Percentiles rank a stretch among this genome's conserved stretches.
These are phyloP conservation scores for Tridacna crocea DNA, from an alignment of 2,888 invertebrate genomes.

Conservation along the genomic window DNA sequence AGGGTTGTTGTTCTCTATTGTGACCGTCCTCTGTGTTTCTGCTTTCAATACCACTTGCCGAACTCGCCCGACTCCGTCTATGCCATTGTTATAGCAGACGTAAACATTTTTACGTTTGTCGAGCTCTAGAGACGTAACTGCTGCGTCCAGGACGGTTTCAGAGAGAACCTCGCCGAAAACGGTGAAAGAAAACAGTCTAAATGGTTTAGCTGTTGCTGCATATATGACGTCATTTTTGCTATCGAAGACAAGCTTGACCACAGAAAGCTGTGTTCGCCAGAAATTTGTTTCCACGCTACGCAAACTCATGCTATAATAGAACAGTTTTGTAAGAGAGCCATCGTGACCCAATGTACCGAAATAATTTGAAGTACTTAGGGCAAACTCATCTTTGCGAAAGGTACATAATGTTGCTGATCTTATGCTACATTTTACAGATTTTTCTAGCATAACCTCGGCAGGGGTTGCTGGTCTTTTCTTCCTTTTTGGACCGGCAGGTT, in stretches of 20 bases:
- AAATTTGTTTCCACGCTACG: constrained; percentile 42
- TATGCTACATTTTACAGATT: constrained; percentile 51
- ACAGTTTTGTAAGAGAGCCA: constrained; percentile 39
- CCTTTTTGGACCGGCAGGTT: constrained; percentile 28
- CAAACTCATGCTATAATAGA: constrained; percentile 54
- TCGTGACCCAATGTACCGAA: constrained; percentile 50
- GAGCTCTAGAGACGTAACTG: constrained; percentile 34
- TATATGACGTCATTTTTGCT: constrained; percentile 44
- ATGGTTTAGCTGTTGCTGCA: constrained; percentile 38
- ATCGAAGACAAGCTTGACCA: constrained; percentile 40
- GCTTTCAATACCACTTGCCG: constrained; percentile 39
- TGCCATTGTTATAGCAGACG: constrained; percentile 24
- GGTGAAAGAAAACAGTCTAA: constrained; percentile 44
- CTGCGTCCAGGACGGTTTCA: constrained; percentile 37
- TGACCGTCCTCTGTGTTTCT: constrained; percentile 28
- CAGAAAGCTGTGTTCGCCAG: constrained; percentile 46
- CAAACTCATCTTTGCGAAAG: constrained; percentile 44
- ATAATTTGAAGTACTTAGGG: constrained; percentile 46
- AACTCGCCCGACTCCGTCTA: constrained; percentile 25
- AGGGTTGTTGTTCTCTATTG: constrained; percentile 36
- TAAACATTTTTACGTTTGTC: constrained; percentile 37
- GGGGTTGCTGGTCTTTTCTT: constrained; percentile 33
- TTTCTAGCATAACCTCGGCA: constrained; percentile 25
- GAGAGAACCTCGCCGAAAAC: constrained; percentile 45
- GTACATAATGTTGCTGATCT: constrained; percentile 34